phyloP scores from a whole-genome alignment of 2,797 vertebrate genomes.

The Spinibarbus caldwelli region DNA sequence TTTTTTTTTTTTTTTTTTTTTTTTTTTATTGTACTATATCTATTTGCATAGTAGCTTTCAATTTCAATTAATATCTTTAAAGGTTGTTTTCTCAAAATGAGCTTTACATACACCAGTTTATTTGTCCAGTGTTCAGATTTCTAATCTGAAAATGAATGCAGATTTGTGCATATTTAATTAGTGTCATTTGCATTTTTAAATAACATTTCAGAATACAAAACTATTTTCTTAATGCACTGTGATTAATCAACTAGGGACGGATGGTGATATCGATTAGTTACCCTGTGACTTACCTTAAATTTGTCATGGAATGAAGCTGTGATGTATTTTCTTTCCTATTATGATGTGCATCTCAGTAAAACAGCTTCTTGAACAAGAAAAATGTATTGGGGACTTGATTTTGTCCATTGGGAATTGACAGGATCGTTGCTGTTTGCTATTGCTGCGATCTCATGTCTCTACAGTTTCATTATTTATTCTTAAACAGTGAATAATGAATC shows the following conservation, averaged over 20 bases:
- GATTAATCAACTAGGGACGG: neutral
- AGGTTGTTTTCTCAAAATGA: neutral
- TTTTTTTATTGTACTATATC: no score
- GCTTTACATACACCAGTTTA: no score
- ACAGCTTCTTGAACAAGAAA: neutral
- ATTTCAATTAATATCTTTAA: neutral
- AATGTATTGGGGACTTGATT: neutral
- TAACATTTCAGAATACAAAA: neutral
- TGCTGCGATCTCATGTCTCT: neutral
- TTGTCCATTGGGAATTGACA: neutral
- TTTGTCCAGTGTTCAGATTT: neutral
- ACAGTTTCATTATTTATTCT: neutral
- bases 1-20: no score
- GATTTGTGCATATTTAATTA: neutral
- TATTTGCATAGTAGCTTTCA: neutral
- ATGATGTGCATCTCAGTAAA: neutral
- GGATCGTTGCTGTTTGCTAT: neutral
- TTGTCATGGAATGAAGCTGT: neutral
- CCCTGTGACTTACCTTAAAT: neutral
- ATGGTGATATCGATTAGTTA: neutral
- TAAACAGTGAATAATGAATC: neutral
- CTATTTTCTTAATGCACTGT: neutral
- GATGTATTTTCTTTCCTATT: neutral
- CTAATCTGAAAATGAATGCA: neutral
- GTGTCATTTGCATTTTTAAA: neutral